These are phyloP conservation scores for Mobula birostris DNA, from an alignment of 2,113 vertebrate genomes.

Conservation along the genomic window DNA sequence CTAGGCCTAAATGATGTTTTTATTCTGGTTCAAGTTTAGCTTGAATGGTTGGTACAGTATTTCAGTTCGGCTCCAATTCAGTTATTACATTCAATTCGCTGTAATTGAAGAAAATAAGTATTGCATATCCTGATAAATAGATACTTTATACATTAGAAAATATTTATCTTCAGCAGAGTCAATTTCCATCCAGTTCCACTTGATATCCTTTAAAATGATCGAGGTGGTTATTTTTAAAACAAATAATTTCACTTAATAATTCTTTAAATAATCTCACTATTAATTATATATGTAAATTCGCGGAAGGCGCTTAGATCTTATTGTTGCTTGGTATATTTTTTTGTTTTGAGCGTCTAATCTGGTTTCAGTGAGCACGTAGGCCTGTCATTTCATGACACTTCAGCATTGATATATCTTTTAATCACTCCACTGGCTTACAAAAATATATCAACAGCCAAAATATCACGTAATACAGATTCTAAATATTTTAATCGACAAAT, in stretches of 20 bases:
- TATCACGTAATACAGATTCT: not conserved
- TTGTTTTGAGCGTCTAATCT: not conserved
- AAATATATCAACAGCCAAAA: not conserved
- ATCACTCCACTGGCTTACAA: not conserved
- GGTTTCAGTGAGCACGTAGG: not conserved
- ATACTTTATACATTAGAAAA: not conserved
- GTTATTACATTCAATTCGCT: not conserved
- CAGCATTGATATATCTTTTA: not conserved
- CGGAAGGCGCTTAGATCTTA: too few species aligned
- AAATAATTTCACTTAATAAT: too few species aligned
- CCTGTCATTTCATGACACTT: not conserved
- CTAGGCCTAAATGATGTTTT: constrained; percentile 22
- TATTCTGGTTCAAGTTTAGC: not conserved
- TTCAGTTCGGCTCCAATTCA: not conserved
- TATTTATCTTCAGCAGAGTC: not conserved
- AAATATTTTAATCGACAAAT: not conserved
- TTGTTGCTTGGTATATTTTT: not conserved
- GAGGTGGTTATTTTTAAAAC: not conserved
- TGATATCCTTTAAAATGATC: not conserved
- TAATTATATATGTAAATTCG: not conserved
- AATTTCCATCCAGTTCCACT: not conserved
- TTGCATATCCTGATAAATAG: not conserved
- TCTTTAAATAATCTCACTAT: not conserved
- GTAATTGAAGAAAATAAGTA: not conserved
- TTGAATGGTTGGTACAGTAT: not conserved